Conservation (phyloP, 2,888 invertebrate genomes). For the Lepidochrysops patricia region DNA sequence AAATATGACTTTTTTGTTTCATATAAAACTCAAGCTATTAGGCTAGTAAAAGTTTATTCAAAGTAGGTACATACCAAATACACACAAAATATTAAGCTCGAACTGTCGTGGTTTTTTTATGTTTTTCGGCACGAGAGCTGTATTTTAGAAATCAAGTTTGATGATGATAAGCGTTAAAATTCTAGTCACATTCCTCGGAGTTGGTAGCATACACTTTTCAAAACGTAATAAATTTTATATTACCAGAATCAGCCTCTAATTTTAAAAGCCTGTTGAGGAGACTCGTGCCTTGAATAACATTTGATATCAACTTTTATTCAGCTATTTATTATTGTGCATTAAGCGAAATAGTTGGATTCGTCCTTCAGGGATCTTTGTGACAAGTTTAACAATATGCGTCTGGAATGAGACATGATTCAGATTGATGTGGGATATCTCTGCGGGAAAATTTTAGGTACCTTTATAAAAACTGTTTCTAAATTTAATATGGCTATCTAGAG, state of each 20-base stretch:
- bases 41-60: not conserved
- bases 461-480: no score
- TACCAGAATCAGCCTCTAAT: slow-evolving; percentile 8
- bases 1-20: not conserved
- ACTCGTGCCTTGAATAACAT: slow-evolving; percentile 2
- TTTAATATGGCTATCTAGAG: no score
- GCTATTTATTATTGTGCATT: not conserved
- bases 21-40: not conserved
- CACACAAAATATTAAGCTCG: no score
- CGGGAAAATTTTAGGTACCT: not conserved
- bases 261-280: slow-evolving; percentile 7
- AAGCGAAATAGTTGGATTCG: slow-evolving; percentile 2
- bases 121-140: not conserved
- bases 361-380: not conserved
- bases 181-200: not conserved
- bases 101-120: no score
- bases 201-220: not conserved
- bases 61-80: no score
- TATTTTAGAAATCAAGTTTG: not conserved
- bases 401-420: not conserved
- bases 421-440: not conserved
- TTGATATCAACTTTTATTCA: slow-evolving; percentile 9
- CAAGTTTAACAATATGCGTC: not conserved
- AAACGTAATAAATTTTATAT: slow-evolving; percentile 2
- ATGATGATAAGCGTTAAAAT: not conserved